phyloP scores from a whole-genome alignment of 2,797 vertebrate genomes.

The Tragopan temminckii region DNA sequence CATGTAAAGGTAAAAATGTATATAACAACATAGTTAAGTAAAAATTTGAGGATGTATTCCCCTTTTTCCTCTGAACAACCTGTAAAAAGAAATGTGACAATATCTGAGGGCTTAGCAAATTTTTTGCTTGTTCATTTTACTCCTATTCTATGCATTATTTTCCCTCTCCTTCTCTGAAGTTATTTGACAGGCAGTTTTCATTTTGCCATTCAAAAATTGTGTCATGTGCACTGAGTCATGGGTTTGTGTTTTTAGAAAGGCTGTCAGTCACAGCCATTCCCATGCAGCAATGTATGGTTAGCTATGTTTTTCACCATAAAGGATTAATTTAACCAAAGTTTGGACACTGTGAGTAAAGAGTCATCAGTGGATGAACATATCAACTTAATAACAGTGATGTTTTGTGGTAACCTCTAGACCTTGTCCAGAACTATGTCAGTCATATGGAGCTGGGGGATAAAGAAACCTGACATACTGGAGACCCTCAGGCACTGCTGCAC shows the following conservation, averaged over 20 bases:
- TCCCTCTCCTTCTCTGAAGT: background rate
- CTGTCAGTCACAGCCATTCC: constrained; percentile 57
- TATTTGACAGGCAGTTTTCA: constrained; percentile 39
- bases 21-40: background rate
- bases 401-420: background rate
- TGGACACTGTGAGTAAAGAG: constrained; percentile 22
- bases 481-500: background rate
- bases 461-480: background rate
- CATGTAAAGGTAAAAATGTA: background rate
- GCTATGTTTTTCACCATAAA: constrained; percentile 12
- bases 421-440: background rate
- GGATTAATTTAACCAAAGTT: constrained; percentile 46
- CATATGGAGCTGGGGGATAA: background rate
- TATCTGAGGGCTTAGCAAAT: background rate
- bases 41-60: background rate
- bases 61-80: background rate
- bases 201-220: constrained; percentile 8
- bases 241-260: constrained; percentile 42
- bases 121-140: background rate
- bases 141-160: background rate
- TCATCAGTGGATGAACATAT: background rate
- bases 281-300: constrained; percentile 11
- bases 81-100: background rate
- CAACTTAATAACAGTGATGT: background rate
- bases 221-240: constrained; percentile 39